Evolutionary conservation across 2,113 vertebrate species (phyloP), one percentile per base, ranked within the genome.

Genomic region (Piaya cayana): DNA sequence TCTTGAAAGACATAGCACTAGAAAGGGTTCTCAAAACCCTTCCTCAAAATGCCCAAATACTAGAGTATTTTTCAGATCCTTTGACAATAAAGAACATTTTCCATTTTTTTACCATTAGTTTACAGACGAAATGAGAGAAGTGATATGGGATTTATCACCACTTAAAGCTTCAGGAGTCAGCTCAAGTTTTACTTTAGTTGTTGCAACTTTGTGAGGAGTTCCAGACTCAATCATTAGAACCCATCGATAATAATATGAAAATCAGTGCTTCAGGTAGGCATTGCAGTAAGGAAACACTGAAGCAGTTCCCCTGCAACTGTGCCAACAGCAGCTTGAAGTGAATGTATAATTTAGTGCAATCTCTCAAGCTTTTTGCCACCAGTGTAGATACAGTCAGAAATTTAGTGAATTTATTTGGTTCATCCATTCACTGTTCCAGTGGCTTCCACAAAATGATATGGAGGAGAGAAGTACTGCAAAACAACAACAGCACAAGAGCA

Each of bases 61-160:
- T 47, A 2, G 3, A 1, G 5, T 15, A 9, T 22, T 49, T 47
- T 88, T 64, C n/a, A 8, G 0, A 3, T 62, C 9, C 15, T 85
- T 84, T 74, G 32, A 29, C 15, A 14, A 11, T 43, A 67, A 89
- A 84, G 32, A 70, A 25, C 17, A n/a, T 64, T 70, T 91, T 45
- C 10, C 4, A 5, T 26, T 18, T 64, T 70, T 45, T 74, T 11
- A 26, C 4, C 19, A 8, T 39, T 39, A 23, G 4, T n/a, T 30
- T n/a, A 43, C 8, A 50, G 30, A 64, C 36, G 65, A 84, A 91
- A 79, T 32, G 2, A 65, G 34, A 84, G 43, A 69, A 82, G 25
- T 2, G 53, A 49, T 49, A 27, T 21, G 17, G 19, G 36, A n/a
- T 84, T 89, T 88, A 47, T 47, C 26, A 63, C 7, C 27, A 8